A percentile compares a stretch with the other conserved stretches of the same genome.
phyloP scores from a whole-genome alignment of 1,140 invertebrate genomes.

The Lucilia sericata region DNA sequence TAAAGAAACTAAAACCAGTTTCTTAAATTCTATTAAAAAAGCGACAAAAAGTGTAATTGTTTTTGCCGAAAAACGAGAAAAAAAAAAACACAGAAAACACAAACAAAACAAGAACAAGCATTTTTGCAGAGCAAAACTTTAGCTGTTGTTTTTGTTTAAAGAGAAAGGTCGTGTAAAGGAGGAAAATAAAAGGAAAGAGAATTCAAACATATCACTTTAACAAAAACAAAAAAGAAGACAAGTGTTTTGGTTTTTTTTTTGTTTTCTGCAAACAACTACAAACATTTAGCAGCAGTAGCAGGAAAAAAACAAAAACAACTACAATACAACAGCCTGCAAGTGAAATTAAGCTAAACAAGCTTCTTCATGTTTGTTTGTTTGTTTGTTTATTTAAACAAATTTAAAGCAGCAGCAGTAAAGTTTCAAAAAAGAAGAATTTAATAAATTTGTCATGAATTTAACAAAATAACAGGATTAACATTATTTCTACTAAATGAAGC shows the following conservation, averaged over 20 bases:
- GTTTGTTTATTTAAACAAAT: background rate
- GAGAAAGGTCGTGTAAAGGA: no score
- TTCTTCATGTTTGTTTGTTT: no score
- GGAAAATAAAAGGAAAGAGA: background rate
- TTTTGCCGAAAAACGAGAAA: no score
- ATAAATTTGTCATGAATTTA: background rate
- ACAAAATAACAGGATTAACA: no score
- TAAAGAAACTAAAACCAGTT: no score
- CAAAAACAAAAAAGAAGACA: background rate
- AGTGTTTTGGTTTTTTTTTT: background rate
- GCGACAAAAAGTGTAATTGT: no score
- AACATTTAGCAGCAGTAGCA: background rate
- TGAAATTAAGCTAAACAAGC: no score
- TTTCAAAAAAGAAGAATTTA: background rate
- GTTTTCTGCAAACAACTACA: background rate
- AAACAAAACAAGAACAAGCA: background rate
- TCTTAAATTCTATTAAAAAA: no score
- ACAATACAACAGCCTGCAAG: no score
- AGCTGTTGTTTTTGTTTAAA: no score
- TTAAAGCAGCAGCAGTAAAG: background rate
- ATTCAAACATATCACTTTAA: background rate
- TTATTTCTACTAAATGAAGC: no score
- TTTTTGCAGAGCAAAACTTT: no score
- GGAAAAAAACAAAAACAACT: background rate
- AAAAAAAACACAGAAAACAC: background rate